phyloP scores from a whole-genome alignment of 2,888 invertebrate species.

The Calameuta pallipes region DNA sequence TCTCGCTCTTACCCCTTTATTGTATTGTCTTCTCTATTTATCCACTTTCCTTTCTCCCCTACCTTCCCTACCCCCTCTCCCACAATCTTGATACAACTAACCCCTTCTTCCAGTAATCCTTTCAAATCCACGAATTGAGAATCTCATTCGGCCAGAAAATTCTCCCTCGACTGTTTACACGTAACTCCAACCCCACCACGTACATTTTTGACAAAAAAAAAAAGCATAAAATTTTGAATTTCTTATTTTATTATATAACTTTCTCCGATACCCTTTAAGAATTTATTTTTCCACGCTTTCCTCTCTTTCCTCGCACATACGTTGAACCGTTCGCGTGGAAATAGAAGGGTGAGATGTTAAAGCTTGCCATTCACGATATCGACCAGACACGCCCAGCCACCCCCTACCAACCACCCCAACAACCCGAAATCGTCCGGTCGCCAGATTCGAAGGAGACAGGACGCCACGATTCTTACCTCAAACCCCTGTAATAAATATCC shows the following conservation, averaged over 20 bases:
- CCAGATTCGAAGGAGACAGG: constrained; percentile 9
- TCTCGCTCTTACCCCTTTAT: background rate
- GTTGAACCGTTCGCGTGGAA: constrained; percentile 9
- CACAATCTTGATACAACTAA: background rate
- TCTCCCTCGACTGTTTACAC: background rate
- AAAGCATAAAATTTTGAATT: background rate
- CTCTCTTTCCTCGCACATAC: constrained; percentile 12
- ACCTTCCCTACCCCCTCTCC: background rate
- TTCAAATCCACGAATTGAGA: background rate
- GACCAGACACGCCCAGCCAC: constrained; percentile 58
- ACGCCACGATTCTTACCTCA: background rate
- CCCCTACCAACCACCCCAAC: constrained; percentile 21
- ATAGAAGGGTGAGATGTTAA: constrained; percentile 34
- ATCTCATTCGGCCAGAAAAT: background rate
- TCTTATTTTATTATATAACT: background rate
- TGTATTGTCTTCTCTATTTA: constrained; percentile 11
- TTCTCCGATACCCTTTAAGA: background rate
- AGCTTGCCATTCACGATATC: constrained; percentile 59
- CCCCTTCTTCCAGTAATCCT: background rate
- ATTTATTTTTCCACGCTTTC: constrained; percentile 13
- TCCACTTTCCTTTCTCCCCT: constrained; percentile 7
- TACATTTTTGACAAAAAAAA: too few species aligned
- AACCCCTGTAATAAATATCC: background rate
- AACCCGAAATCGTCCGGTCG: constrained; percentile 10
- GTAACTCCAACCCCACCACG: background rate